These are phyloP conservation scores for Pterostichus niger DNA, from an alignment of 2,888 invertebrate genomes.

Conservation along the genomic window DNA sequence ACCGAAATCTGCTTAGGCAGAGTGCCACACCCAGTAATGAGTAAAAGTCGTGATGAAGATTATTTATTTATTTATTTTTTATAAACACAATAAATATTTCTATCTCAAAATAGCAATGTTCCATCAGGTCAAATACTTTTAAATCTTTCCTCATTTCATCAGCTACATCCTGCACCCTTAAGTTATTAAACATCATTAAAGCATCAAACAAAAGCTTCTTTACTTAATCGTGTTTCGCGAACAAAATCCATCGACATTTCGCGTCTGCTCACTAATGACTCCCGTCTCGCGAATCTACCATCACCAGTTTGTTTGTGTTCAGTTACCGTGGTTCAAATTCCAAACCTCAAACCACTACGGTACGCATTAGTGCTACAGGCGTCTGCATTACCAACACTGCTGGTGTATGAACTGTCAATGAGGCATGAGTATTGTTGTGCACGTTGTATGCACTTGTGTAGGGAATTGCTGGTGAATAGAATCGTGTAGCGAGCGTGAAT, in stretches of 20 bases:
- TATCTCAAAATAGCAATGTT: no score
- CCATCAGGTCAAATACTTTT: no score
- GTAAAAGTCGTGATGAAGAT: no score
- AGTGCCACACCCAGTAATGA: no score
- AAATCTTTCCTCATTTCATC: no score
- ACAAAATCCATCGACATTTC: not conserved
- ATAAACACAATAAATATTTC: no score
- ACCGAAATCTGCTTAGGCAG: no score
- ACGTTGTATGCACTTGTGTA: not conserved
- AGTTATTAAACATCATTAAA: constrained; percentile 16
- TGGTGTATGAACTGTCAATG: constrained; percentile 4
- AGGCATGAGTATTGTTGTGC: constrained; percentile 9
- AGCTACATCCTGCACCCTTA: no score
- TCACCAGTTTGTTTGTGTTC: not conserved
- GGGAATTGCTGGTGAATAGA: not conserved
- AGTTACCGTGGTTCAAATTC: not conserved
- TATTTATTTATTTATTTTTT: no score
- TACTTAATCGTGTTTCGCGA: not conserved
- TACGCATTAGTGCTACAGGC: not conserved
- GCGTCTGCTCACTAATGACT: no score
- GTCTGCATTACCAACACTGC: not conserved
- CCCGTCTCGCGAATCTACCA: not conserved
- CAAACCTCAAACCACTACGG: constrained; percentile 1
- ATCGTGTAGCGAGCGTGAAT: not conserved
- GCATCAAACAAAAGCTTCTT: constrained; percentile 18